Evolutionary conservation across 2,888 invertebrate genomes (phyloP).

Genomic region (Tholera decimalis): DNA sequence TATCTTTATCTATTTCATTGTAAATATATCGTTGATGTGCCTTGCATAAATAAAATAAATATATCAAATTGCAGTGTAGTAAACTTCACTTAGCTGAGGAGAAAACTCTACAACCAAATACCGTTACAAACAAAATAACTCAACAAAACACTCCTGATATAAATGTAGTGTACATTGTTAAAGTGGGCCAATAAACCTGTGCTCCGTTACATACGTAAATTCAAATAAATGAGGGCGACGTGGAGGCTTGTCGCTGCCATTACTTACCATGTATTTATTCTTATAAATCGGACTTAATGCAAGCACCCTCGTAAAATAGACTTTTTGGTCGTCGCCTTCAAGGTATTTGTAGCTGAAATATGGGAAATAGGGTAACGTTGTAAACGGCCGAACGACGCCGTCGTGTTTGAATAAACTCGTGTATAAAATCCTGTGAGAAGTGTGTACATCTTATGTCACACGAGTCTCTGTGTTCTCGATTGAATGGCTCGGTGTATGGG

Average conservation of each 20-base stretch:
- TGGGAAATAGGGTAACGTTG: conserved; percentile 62
- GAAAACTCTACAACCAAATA: conserved; percentile 29
- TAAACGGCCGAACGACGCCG: conserved; percentile 47
- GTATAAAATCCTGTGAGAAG: conserved; percentile 28
- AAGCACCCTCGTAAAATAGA: conserved; percentile 76
- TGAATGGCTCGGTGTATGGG: conserved; percentile 17
- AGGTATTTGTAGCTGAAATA: conserved; percentile 68
- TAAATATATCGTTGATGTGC: too few relatives aligned
- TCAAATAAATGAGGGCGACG: conserved; percentile 68
- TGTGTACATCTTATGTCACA: conserved; percentile 21
- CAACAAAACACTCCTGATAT: conserved; percentile 48
- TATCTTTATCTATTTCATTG: too few relatives aligned
- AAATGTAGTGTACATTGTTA: conserved; percentile 44
- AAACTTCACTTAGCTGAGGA: conserved; percentile 4
- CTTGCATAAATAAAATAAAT: too few relatives aligned
- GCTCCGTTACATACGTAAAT: conserved; percentile 67
- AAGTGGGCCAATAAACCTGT: conserved; percentile 60
- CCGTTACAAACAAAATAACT: conserved; percentile 59
- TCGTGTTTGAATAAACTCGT: conserved; percentile 50
- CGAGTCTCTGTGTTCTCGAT: conserved; percentile 15
- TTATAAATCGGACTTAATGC: conserved; percentile 80
- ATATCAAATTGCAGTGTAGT: not conserved
- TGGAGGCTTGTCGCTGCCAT: conserved; percentile 64
- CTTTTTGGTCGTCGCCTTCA: conserved; percentile 69
- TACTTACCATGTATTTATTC: conserved; percentile 79